phyloP scores from a whole-genome alignment of 2,113 vertebrate genomes.

The Muscicapa adusta region DNA sequence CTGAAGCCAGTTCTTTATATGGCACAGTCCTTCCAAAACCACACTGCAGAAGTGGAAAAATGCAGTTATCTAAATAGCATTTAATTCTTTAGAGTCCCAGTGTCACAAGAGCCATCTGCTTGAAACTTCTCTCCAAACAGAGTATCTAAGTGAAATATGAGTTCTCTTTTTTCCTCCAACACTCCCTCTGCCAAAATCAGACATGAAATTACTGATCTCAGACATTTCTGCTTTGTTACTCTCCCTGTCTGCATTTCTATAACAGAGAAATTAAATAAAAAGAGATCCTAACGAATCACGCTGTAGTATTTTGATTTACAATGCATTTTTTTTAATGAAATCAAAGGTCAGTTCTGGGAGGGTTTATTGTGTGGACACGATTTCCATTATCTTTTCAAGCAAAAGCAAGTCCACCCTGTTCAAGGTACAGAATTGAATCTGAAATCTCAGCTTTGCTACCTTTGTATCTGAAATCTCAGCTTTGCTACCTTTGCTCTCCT shows the following conservation, averaged over 20 bases:
- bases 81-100: neutral
- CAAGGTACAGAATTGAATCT: neutral
- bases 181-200: conserved; percentile 32
- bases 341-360: neutral
- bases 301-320: conserved; percentile 33
- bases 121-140: conserved; percentile 61
- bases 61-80: conserved; percentile 44
- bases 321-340: neutral
- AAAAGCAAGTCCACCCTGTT: neutral
- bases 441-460: neutral
- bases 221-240: neutral
- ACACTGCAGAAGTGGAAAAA: conserved; percentile 29
- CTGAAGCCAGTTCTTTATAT: neutral
- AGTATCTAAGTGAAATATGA: conserved; percentile 64
- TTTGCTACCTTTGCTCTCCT: neutral
- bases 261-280: neutral
- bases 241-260: neutral
- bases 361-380: neutral
- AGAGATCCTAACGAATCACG: conserved; percentile 3
- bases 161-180: conserved; percentile 44
- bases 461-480: neutral
- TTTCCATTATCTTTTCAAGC: neutral
- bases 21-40: neutral
- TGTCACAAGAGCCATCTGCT: conserved; percentile 55
- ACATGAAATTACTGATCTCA: neutral